These are phyloP conservation scores for Yoshiicerus persimilis DNA, from an alignment of 1,140 invertebrate species.

Conservation along the genomic window DNA sequence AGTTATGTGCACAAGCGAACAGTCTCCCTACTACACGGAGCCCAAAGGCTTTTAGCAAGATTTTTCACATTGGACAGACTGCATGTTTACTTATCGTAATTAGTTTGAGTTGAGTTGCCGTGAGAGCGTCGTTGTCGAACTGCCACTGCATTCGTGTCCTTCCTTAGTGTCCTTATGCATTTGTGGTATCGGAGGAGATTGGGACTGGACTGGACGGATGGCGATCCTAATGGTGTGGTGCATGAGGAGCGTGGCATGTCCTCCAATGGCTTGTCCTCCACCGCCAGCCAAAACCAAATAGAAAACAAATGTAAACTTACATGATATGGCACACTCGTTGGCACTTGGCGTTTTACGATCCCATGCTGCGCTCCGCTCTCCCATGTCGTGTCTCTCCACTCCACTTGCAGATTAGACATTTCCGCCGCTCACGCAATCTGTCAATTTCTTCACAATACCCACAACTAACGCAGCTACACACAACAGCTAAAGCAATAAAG, in stretches of 20 bases:
- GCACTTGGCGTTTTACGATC: not conserved
- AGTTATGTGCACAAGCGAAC: not conserved
- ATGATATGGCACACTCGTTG: not conserved
- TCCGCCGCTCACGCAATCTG: not conserved
- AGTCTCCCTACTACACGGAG: not conserved
- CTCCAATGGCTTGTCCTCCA: not conserved
- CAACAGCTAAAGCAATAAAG: not conserved
- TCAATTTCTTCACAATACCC: not conserved
- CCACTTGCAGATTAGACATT: not conserved
- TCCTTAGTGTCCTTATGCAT: not conserved
- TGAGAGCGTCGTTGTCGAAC: not conserved
- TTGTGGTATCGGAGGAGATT: not conserved
- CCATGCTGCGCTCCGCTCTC: not conserved
- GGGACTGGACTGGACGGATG: not conserved
- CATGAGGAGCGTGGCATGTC: not conserved
- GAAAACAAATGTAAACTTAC: not conserved
- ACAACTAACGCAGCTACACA: not conserved
- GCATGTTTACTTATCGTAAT: slow-evolving; percentile 20
- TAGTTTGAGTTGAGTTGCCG: slow-evolving; percentile 3
- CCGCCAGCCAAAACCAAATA: not conserved
- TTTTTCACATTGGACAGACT: not conserved
- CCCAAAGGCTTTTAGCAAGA: not conserved
- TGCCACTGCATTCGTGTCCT: not conserved
- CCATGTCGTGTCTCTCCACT: not conserved
- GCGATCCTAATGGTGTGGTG: not conserved